Base-by-base conservation (phyloP, 1,140 invertebrate species). In the Heliconius eleuchia region DNA sequence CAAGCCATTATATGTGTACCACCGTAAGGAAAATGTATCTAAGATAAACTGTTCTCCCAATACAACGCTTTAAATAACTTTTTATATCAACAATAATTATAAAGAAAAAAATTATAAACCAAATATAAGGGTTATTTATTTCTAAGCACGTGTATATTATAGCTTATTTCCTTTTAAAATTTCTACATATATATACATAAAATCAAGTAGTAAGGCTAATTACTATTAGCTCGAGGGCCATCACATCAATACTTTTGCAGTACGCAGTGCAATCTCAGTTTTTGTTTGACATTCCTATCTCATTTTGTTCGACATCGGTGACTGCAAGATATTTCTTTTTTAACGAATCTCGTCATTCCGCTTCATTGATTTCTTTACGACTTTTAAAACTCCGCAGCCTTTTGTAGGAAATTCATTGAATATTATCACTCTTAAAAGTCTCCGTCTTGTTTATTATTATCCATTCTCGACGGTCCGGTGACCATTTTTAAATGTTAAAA, bases 261-360 rank as follows among this genome's bases (percentile, higher is more conserved):
- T 66, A 6, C 27, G 60, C 60, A 3, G 11, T 27, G 60, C 79
- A 71, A 77, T 75, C 74, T 77, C 74, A 73, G 87, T 88, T 87
- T 87, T 87, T 88, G 81, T 27, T 73, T 77, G 74, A 23, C 71
- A 80, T 76, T 73, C 66, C 66, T 76, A 37, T 50, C 72, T 70
- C 75, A 71, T 71, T 80, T 79, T 82, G 86, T 86, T 86, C 84
- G 72, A 86, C 87, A 81, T 86, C 83, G 77, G 71, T 85, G 85
- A 78, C 57, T 80, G 34, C 84, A 75, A 84, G 86, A 82, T 86
- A 88, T 87, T 87, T 84, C 73, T 84, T 86, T 85, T 88, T 84
- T 83, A 79, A 82, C 23, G 19, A 30, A 66, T 66, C 80, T 71
- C 66, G 71, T 80, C 83, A 88, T 84, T 86, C 80, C 88, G 79